A percentile compares a stretch with the other conserved stretches of the same genome.
These are phyloP conservation scores for Ylistrum balloti DNA, from an alignment of 1,140 invertebrate species.

Conservation along the genomic window DNA sequence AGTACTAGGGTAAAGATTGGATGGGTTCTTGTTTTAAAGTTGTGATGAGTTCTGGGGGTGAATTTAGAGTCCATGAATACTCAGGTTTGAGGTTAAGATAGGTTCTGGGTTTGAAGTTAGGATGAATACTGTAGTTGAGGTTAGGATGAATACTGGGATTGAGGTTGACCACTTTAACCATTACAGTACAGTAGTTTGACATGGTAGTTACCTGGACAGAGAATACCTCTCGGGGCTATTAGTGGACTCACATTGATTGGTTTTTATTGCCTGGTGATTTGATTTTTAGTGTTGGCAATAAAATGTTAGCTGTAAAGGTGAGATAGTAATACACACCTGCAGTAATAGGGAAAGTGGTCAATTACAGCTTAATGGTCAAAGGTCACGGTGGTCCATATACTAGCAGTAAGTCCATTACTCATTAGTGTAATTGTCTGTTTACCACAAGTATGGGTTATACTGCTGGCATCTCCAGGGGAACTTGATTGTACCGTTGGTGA, in stretches of 20 bases:
- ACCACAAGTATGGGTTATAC: neutral
- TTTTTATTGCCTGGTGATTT: neutral
- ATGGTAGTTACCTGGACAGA: neutral
- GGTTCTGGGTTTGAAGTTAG: no score
- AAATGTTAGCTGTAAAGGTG: neutral
- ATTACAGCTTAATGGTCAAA: neutral
- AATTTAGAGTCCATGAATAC: no score
- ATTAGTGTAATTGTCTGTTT: neutral
- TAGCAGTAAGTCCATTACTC: neutral
- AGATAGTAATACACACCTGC: conserved; percentile 1
- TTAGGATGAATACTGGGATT: neutral
- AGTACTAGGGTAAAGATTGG: no score
- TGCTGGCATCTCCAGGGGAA: neutral
- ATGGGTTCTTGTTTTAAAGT: no score
- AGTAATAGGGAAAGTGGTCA: neutral
- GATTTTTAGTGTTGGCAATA: conserved; percentile 15
- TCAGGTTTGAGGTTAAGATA: no score
- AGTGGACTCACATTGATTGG: neutral
- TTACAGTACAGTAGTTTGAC: neutral
- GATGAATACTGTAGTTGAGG: neutral
- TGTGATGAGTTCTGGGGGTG: no score
- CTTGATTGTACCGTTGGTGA: neutral
- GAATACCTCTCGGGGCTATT: neutral
- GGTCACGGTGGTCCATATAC: neutral
- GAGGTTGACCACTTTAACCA: neutral